Conservation (phyloP, 2,113 vertebrate species). For the Galbula dea region DNA sequence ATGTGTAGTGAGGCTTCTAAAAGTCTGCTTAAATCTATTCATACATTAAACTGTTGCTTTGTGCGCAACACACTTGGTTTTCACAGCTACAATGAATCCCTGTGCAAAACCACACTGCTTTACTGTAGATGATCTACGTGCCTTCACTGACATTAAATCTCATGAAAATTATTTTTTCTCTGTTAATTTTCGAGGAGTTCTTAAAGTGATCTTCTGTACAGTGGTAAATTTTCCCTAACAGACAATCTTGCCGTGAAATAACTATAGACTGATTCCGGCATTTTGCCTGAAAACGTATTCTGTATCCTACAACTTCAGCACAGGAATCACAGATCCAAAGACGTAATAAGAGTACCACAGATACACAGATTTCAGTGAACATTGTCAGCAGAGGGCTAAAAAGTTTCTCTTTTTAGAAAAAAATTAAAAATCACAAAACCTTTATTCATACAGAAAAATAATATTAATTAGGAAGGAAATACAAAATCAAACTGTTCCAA, state of each 20-base stretch:
- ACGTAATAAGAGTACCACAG: background rate
- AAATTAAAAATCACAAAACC: background rate
- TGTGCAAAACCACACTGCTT: background rate
- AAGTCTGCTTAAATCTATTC: background rate
- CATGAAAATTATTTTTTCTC: background rate
- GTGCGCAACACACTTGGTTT: background rate
- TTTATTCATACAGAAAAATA: background rate
- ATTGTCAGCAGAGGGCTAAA: background rate
- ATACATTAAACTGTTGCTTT: background rate
- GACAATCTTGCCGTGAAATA: background rate
- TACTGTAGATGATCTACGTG: background rate
- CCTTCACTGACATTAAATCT: background rate
- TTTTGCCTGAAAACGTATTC: background rate
- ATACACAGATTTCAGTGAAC: background rate
- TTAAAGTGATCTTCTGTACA: background rate
- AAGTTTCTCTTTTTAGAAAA: background rate
- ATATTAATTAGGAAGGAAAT: background rate
- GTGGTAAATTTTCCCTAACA: background rate
- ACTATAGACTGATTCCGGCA: background rate
- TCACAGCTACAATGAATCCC: background rate
- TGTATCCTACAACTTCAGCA: background rate
- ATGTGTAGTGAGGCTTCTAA: background rate
- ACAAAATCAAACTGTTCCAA: background rate
- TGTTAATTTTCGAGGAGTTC: background rate
- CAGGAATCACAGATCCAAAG: background rate